Evolutionary conservation across 2,888 invertebrate species (phyloP).

Genomic region (Drosophila melanosoma): DNA sequence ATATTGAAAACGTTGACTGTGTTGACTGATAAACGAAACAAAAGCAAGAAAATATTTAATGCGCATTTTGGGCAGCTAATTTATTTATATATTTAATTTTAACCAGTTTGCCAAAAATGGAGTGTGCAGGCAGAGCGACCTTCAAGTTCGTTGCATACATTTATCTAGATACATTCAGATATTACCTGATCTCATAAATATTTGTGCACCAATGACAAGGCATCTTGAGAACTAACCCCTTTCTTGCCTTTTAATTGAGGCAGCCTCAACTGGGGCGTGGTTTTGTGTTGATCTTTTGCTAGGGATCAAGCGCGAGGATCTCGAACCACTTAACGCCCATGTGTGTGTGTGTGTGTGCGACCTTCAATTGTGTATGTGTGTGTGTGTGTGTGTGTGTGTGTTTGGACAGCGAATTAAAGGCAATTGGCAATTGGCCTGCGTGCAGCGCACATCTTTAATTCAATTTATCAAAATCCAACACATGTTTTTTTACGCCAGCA

Average conservation of each 20-base stretch:
- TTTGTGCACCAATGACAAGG: slow-evolving; percentile 62
- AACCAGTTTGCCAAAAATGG: slow-evolving; percentile 70
- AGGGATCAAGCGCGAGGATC: slow-evolving; percentile 49
- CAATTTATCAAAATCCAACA: slow-evolving; percentile 73
- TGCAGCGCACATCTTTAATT: slow-evolving; percentile 37
- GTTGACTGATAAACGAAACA: slow-evolving; percentile 55
- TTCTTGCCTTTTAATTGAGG: slow-evolving; percentile 37
- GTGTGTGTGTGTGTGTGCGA: slow-evolving; percentile 25
- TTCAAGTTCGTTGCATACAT: slow-evolving; percentile 48
- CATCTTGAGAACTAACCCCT: slow-evolving; percentile 57
- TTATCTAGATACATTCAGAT: slow-evolving; percentile 37
- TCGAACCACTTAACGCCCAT: slow-evolving; percentile 42
- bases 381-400: slow-evolving; percentile 29
- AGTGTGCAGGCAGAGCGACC: slow-evolving; percentile 38
- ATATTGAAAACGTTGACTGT: slow-evolving; percentile 41
- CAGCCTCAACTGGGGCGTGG: slow-evolving; percentile 51
- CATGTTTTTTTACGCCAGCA: slow-evolving; percentile 56
- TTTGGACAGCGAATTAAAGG: slow-evolving; percentile 58
- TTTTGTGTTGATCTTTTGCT: slow-evolving; percentile 37
- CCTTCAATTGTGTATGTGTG: slow-evolving; percentile 11
- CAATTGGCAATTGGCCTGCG: slow-evolving; percentile 46
- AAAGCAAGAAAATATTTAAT: slow-evolving; percentile 30
- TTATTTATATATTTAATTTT: slow-evolving; percentile 10
- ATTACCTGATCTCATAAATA: slow-evolving; percentile 66
- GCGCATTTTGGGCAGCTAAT: slow-evolving; percentile 25